Percentiles rank a stretch among this genome's conserved stretches.
These are phyloP conservation scores for Mycteria americana DNA, from an alignment of 2,797 vertebrate species.

Conservation along the genomic window DNA sequence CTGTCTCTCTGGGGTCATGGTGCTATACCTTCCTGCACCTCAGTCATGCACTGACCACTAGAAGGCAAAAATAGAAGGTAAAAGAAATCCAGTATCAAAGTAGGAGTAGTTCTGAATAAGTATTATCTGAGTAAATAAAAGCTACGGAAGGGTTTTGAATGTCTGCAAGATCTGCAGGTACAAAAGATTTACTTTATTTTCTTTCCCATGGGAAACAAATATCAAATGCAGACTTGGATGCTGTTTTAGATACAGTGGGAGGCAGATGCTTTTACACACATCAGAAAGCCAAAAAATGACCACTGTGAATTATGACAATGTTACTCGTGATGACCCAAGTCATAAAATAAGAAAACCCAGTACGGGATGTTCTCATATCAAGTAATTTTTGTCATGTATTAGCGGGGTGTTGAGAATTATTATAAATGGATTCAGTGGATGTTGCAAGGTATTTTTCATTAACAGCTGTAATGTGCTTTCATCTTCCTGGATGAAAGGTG, in stretches of 20 bases:
- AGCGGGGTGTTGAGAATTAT: neutral
- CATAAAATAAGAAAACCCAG: neutral
- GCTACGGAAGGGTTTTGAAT: neutral
- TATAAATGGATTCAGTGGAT: neutral
- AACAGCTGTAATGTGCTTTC: neutral
- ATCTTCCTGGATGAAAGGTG: neutral
- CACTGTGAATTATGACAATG: neutral
- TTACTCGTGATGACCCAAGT: neutral
- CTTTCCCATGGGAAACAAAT: neutral
- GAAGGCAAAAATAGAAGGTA: constrained; percentile 24
- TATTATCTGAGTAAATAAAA: neutral
- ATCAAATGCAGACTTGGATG: neutral
- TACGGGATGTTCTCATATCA: neutral
- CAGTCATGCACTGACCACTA: neutral
- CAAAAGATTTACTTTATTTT: neutral
- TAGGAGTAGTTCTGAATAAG: neutral
- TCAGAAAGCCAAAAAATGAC: neutral
- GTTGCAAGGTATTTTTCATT: neutral
- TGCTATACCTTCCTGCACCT: neutral
- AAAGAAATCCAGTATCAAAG: neutral
- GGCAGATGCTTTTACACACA: neutral
- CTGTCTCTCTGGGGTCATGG: neutral
- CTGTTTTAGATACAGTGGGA: neutral
- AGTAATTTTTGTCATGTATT: neutral
- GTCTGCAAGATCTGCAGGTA: neutral